Evolutionary conservation across 2,113 vertebrate species (phyloP), one percentile per base, ranked within the genome.

Genomic region (Myocastor coypus): DNA sequence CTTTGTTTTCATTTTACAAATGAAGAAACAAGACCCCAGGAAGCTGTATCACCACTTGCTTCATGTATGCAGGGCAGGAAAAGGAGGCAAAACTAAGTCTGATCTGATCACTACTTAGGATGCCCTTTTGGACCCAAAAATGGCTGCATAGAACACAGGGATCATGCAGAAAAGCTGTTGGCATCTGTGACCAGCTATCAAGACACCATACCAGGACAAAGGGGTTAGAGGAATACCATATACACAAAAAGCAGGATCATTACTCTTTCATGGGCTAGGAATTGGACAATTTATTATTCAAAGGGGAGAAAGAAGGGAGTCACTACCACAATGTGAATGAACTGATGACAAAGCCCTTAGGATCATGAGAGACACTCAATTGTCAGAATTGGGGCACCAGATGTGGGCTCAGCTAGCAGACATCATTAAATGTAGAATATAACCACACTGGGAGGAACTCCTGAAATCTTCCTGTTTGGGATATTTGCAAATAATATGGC

Each of bases 21-120:
- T 24, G n/a, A 85, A 80, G 96, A 94, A 88, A 66, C 34, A 81
- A 16, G n/a, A 86, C 52, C 92, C 57, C n/a, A 20, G 22, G 40
- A 89, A 63, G 32, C 93, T 78, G 12, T 32, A 1, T 22, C 46
- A 80, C 37, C 46, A 80, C 37, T 89, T 78, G 14, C 32, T 83
- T 9, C 0, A 1, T 16, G 5, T 77, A 37, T 3, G 19, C 17
- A 4, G 5, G 20, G 14, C n/a, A 83, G 37, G 91, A 96, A 78
- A 20, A 55, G 71, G 63, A 61, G 30, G 75, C 52, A 80, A 75
- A 77, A 16, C 4, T 34, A 5, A 84, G 32, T 87, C 42, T 92
- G 57, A 59, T n/a, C 20, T n/a, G 37, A 91, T 82, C n/a, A 77
- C 22, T 46, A 57, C 11, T 17, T 6, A 50, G 26, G 7, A 6